Conservation (phyloP, 2,113 vertebrate species). For the Himantopus leucocephalus region DNA sequence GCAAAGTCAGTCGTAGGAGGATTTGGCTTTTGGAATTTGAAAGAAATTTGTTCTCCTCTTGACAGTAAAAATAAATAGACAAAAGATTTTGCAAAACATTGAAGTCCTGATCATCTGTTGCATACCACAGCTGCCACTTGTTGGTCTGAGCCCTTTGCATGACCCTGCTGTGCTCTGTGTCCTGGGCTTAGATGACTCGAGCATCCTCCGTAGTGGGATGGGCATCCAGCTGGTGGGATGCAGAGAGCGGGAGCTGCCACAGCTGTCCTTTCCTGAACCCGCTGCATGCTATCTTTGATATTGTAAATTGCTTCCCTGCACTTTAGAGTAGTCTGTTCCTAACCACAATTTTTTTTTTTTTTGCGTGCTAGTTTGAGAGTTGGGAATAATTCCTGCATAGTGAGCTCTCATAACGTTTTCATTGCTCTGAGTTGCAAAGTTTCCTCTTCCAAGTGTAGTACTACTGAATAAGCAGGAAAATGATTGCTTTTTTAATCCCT, state of each 20-base stretch:
- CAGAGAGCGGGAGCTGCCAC: neutral
- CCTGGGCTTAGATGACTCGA: neutral
- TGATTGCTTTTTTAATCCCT: neutral
- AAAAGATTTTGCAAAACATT: neutral
- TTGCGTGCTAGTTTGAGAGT: neutral
- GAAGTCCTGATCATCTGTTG: neutral
- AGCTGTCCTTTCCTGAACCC: neutral
- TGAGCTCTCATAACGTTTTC: neutral
- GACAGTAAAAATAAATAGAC: neutral
- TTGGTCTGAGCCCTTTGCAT: neutral
- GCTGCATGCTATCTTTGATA: neutral
- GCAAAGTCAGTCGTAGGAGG: neutral
- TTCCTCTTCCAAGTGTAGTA: neutral
- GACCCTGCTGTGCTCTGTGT: rapidly evolving
- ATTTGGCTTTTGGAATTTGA: neutral
- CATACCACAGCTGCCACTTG: neutral
- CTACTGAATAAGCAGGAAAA: neutral
- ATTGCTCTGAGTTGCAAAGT: neutral
- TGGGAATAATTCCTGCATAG: neutral
- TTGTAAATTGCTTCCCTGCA: neutral
- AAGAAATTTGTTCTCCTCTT: neutral
- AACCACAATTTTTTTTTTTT: neutral
- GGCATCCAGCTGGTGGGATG: neutral
- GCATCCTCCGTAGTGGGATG: neutral
- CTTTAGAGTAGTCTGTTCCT: neutral